A percentile compares a stretch with the other conserved stretches of the same genome.
Conservation (phyloP, 2,113 vertebrate genomes). For the Lates calcarifer region DNA sequence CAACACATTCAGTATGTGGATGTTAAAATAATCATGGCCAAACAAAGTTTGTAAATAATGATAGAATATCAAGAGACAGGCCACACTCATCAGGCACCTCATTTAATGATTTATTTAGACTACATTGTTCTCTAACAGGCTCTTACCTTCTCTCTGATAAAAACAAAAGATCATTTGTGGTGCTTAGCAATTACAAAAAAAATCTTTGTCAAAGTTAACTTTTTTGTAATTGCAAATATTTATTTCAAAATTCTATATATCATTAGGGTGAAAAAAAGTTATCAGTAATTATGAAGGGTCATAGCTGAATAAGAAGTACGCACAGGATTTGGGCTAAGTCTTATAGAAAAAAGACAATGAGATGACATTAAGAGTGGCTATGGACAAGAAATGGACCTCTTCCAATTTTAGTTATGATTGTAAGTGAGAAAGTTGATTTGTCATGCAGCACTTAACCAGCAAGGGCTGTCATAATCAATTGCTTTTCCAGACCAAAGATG, state of each 20-base stretch:
- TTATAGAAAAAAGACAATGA: not conserved
- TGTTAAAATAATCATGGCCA: not conserved
- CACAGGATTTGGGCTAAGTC: not conserved
- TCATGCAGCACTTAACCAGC: slow-evolving; percentile 41
- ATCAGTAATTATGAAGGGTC: not conserved
- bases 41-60: slow-evolving; percentile 1
- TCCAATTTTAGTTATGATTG: slow-evolving; percentile 27
- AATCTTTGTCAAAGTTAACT: not conserved
- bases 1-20: not conserved
- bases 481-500: slow-evolving; percentile 24
- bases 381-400: slow-evolving; percentile 10
- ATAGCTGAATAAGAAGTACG: not conserved
- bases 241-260: not conserved
- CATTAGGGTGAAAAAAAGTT: not conserved
- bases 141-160: not conserved
- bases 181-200: not conserved
- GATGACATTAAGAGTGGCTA: not conserved
- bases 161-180: slow-evolving; percentile 1
- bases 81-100: not conserved
- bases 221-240: not conserved
- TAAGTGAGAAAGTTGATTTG: slow-evolving; percentile 35
- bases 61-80: not conserved
- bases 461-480: slow-evolving; percentile 51
- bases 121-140: not conserved
- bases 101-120: not conserved